phyloP scores from a whole-genome alignment of 2,113 vertebrate genomes.

The Leuciscus idus region DNA sequence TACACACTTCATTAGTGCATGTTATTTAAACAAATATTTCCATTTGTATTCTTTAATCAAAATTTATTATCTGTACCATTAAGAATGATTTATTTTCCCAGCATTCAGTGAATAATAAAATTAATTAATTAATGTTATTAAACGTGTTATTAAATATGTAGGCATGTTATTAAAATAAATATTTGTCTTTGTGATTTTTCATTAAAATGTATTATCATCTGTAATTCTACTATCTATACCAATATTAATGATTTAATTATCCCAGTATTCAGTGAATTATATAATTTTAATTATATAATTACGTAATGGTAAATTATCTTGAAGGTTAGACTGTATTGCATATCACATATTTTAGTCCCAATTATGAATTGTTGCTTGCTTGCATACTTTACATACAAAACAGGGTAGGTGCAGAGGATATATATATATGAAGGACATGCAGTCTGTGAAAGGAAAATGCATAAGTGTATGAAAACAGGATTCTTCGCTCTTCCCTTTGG shows the following conservation, averaged over 20 bases:
- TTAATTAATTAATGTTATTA: too few species aligned
- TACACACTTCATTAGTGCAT: not conserved
- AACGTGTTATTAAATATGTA: too few species aligned
- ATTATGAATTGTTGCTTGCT: not conserved
- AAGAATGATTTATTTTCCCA: too few species aligned
- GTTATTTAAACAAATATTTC: not conserved
- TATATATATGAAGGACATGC: not conserved
- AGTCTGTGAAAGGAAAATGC: not conserved
- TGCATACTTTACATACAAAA: not conserved
- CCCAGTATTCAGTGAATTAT: not conserved
- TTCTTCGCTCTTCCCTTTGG: not conserved
- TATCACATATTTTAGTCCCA: not conserved
- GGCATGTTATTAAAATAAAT: not conserved
- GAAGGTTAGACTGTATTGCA: not conserved
- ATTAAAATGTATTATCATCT: not conserved
- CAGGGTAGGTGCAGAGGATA: not conserved
- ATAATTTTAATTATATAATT: too few species aligned
- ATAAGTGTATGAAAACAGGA: not conserved
- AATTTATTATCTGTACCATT: not conserved
- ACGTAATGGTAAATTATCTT: too few species aligned
- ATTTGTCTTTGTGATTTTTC: not conserved
- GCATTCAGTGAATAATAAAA: too few species aligned
- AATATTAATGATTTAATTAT: not conserved
- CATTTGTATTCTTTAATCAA: not conserved
- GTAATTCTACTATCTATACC: not conserved